These are phyloP conservation scores for Lasioglossum albipes DNA, from an alignment of 1,140 invertebrate genomes.

Conservation along the genomic window DNA sequence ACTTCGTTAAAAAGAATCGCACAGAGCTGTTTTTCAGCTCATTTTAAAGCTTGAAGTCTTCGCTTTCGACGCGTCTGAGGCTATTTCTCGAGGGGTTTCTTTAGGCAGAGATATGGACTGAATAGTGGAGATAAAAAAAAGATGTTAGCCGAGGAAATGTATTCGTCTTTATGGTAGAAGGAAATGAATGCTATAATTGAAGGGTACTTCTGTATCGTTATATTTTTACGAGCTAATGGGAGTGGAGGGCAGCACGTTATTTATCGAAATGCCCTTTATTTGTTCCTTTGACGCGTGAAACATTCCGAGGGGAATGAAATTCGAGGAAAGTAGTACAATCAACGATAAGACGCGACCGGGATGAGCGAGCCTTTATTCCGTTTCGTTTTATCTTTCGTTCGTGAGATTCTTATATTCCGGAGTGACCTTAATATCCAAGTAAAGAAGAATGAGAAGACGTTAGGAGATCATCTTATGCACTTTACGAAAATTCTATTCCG, in stretches of 20 bases:
- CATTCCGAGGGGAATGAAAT: background rate
- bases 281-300: slow-evolving; percentile 25
- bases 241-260: background rate
- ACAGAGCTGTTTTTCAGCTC: too few relatives aligned
- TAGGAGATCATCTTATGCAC: slow-evolving; percentile 39
- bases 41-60: too few relatives aligned
- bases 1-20: too few relatives aligned
- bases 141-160: too few relatives aligned
- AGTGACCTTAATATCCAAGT: slow-evolving; percentile 45
- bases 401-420: slow-evolving; percentile 38
- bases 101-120: too few relatives aligned
- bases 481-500: slow-evolving; percentile 38
- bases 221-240: background rate
- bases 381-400: slow-evolving; percentile 26
- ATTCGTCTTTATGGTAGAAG: too few relatives aligned
- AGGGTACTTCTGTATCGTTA: background rate
- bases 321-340: slow-evolving; percentile 25
- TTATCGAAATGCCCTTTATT: slow-evolving; percentile 36
- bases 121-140: too few relatives aligned
- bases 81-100: too few relatives aligned
- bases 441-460: slow-evolving; percentile 35
- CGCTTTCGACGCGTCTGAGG: too few relatives aligned
- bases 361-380: slow-evolving; percentile 31
- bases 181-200: too few relatives aligned
- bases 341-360: slow-evolving; percentile 32